phyloP scores from a whole-genome alignment of 2,888 invertebrate species.

The Neoitamus cyanurus region DNA sequence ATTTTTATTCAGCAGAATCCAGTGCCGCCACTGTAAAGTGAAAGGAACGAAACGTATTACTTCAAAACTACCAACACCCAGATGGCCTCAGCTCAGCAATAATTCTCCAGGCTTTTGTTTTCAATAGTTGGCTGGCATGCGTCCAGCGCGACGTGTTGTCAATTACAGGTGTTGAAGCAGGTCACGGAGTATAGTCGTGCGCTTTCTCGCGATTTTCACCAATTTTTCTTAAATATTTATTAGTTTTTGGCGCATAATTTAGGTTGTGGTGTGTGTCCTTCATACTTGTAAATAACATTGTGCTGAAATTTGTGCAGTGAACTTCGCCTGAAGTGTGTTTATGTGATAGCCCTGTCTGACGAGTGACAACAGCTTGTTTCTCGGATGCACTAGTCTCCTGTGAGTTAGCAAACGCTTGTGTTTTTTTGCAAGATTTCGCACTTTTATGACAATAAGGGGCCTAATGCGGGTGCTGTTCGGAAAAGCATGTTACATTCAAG shows the following conservation, averaged over 20 bases:
- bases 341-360: background rate
- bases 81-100: background rate
- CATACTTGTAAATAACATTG: background rate
- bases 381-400: background rate
- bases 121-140: background rate
- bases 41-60: background rate
- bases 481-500: background rate
- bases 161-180: slow-evolving; percentile 56
- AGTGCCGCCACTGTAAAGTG: background rate
- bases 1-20: background rate
- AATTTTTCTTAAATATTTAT: slow-evolving; percentile 6
- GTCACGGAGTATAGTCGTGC: slow-evolving; percentile 50
- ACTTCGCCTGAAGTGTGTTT: background rate
- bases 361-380: slow-evolving; percentile 25
- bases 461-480: background rate
- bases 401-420: slow-evolving; percentile 1
- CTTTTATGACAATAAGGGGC: background rate
- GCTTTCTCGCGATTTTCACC: slow-evolving; percentile 17
- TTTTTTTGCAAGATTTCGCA: background rate
- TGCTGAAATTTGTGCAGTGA: background rate
- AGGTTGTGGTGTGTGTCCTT: background rate
- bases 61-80: background rate
- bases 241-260: background rate
- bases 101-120: background rate
- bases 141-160: slow-evolving; percentile 55